Base-by-base conservation (phyloP, 2,888 invertebrate genomes). In the Meteorus colon region DNA sequence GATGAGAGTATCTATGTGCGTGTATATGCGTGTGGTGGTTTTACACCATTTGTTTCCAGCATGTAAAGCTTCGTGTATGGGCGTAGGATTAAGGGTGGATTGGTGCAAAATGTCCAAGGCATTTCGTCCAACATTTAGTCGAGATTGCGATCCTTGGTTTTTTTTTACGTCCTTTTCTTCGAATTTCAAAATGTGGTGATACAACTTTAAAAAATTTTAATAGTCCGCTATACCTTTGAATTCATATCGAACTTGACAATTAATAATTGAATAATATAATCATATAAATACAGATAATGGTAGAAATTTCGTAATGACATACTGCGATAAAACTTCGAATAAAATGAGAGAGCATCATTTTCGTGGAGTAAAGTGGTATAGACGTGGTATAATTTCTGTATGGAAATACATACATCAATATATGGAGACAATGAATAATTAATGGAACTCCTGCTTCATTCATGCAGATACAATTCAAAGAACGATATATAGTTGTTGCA, bases 1-100 rank as follows among this genome's bases (percentile, higher is more conserved):
- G 66, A 73, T 66, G 59, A 66, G 55, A 65, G 19, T 10, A 19
- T 19, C 19, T 19, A 6, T 19, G 6, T 55, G 6, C 10, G 8
- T 19, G 19, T 19, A n/a, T 55, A 19, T 55, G 70, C n/a, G 62
- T 51, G 68, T 41, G 71, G 70, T 71, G 63, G 75, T 71, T 75
- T 24, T 71, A 71, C 70, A 65, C 70, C 75, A 75, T 75, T 75
- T 75, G 75, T 70, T 55, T 71, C 59, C 55, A 34, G 66, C 75
- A 70, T 65, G 75, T 70, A 75, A 63, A 65, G 41, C 70, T n/a
- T 37, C 51, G 34, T 24, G 24, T 19, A 16, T 65, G 71, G 55
- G 41, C 37, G 34, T 14, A 41, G 75, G 75, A 75, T 75, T 75
- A 75, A 66, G 31, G 37, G 31, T 51, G 51, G 69, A 69, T 69